Evolutionary conservation across 1,140 invertebrate species (phyloP).

Genomic region (Harpegnathos saltator): DNA sequence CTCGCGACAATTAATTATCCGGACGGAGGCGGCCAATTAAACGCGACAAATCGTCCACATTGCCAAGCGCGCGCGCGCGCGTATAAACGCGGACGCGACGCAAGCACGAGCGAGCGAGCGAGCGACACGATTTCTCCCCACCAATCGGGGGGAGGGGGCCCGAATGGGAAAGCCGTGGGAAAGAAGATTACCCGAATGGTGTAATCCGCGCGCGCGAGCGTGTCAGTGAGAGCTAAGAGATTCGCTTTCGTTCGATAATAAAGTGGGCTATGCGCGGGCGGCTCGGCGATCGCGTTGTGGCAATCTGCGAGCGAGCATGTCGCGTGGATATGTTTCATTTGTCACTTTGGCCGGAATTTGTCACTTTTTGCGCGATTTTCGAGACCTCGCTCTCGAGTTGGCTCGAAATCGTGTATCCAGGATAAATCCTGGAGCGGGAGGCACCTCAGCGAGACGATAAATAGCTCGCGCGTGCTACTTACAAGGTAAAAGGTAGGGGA

Average conservation of each 20-base stretch:
- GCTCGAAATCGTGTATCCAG: too few relatives aligned
- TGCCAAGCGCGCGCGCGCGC: too few relatives aligned
- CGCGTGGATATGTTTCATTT: too few relatives aligned
- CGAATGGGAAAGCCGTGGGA: conserved; percentile 7
- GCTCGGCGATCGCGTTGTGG: background rate
- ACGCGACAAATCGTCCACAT: conserved; percentile 72
- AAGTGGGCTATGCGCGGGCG: background rate
- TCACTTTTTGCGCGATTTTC: too few relatives aligned
- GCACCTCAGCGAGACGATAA: too few relatives aligned
- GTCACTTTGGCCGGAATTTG: too few relatives aligned
- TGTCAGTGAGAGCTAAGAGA: conserved; percentile 25
- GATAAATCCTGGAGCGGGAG: too few relatives aligned
- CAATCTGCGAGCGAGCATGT: background rate
- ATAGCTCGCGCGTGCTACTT: too few relatives aligned
- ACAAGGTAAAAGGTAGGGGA: too few relatives aligned
- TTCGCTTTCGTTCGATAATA: conserved; percentile 32
- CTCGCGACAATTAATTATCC: conserved; percentile 74
- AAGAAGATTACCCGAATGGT: conserved; percentile 1
- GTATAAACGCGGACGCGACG: too few relatives aligned
- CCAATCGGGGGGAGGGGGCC: background rate
- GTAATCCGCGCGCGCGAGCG: background rate
- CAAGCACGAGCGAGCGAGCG: background rate
- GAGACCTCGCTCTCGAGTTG: too few relatives aligned
- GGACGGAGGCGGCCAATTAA: conserved; percentile 73
- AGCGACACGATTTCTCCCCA: background rate